These are phyloP conservation scores for Eurytoma californica DNA, from an alignment of 2,888 invertebrate genomes.

Conservation along the genomic window DNA sequence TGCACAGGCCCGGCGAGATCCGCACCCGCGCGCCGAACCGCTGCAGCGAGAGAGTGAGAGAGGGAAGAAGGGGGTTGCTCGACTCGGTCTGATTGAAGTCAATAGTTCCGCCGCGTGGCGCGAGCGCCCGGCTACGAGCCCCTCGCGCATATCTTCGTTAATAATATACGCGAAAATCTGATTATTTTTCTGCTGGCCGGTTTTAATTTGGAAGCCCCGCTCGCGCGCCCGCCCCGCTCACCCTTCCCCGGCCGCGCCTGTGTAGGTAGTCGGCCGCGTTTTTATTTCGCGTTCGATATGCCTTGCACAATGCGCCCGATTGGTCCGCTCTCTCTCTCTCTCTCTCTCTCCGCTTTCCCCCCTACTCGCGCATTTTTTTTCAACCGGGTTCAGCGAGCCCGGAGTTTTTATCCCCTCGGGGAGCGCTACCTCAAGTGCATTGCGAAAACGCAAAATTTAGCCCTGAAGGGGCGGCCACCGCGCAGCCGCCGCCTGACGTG, in stretches of 20 bases:
- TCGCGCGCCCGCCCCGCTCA: constrained; percentile 37
- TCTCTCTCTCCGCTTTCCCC: constrained; percentile 42
- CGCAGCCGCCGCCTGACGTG: not conserved
- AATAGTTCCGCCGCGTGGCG: constrained; percentile 66
- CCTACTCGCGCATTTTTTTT: constrained; percentile 19
- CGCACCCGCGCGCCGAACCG: not conserved
- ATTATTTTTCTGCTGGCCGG: constrained; percentile 72
- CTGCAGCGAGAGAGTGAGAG: constrained; percentile 56
- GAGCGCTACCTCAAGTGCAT: constrained; percentile 39
- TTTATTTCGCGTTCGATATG: constrained; percentile 65
- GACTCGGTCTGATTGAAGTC: constrained; percentile 66
- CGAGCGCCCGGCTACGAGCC: constrained; percentile 45
- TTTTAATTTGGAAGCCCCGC: constrained; percentile 71
- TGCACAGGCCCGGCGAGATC: not conserved
- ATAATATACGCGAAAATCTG: constrained; percentile 73
- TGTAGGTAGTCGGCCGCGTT: constrained; percentile 52
- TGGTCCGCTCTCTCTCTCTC: constrained; percentile 60
- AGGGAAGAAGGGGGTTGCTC: constrained; percentile 20
- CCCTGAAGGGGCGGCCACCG: not conserved
- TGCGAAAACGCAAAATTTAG: constrained; percentile 48
- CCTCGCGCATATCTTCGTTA: constrained; percentile 66
- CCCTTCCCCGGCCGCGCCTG: constrained; percentile 4
- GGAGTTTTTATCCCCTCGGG: constrained; percentile 31
- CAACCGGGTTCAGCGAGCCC: not conserved
- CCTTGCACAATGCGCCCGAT: constrained; percentile 58